These are phyloP conservation scores for Myotis myotis DNA, from an alignment of 2,797 vertebrate genomes.

Conservation along the genomic window DNA sequence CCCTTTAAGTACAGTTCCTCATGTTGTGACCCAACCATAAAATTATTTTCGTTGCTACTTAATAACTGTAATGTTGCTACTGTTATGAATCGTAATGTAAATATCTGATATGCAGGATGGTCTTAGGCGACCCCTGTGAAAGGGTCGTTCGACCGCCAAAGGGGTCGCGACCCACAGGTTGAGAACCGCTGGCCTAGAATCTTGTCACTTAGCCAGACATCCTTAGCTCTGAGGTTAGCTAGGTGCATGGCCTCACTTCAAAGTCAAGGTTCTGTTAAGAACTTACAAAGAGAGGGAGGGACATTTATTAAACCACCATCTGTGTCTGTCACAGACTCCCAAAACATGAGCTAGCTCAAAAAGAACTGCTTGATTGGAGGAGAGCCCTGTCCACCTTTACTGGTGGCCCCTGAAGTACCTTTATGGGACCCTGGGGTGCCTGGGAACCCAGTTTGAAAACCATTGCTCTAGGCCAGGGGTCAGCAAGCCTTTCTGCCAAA, in stretches of 20 bases:
- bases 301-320: not conserved
- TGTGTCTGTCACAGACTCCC: not conserved
- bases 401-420: not conserved
- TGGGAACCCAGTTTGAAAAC: not conserved
- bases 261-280: not conserved
- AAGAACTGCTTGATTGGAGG: not conserved
- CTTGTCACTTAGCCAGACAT: not conserved
- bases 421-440: not conserved
- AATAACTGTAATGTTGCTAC: too few relatives aligned
- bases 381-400: not conserved
- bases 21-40: too few relatives aligned
- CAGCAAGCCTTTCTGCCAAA: not conserved
- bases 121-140: too few relatives aligned
- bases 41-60: too few relatives aligned
- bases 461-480: not conserved
- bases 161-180: too few relatives aligned
- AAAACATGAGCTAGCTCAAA: not conserved
- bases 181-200: not conserved
- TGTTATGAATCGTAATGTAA: too few relatives aligned
- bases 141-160: too few relatives aligned
- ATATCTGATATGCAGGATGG: too few relatives aligned
- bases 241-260: not conserved
- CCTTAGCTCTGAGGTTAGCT: not conserved
- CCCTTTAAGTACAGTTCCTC: too few relatives aligned
- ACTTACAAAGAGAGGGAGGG: not conserved